Evolutionary conservation across 1,140 invertebrate species (phyloP).

Genomic region (Ceratosolen solmsi): DNA sequence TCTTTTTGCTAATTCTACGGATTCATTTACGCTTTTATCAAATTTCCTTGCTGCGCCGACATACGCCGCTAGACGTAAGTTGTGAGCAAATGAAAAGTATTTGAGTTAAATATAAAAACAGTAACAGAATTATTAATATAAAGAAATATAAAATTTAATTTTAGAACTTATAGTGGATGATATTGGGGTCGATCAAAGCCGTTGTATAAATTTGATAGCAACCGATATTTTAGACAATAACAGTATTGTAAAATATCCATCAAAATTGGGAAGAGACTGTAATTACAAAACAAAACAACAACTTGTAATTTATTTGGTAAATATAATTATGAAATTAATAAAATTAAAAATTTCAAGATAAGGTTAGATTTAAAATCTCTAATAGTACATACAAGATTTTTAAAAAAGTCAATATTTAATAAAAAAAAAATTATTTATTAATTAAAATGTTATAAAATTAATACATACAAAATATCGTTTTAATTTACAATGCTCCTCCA

Average conservation of each 20-base stretch:
- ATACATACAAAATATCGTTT: too few species aligned
- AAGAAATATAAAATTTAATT: constrained; percentile 49
- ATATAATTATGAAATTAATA: constrained; percentile 42
- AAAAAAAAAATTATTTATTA: too few species aligned
- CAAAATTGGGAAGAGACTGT: constrained; percentile 77
- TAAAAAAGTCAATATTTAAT: too few species aligned
- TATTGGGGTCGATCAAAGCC: constrained; percentile 70
- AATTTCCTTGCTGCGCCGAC: constrained; percentile 75
- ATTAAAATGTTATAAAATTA: too few species aligned
- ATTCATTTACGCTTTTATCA: constrained; percentile 74
- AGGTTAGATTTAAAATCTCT: too few species aligned
- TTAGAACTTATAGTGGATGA: constrained; percentile 61
- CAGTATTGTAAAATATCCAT: constrained; percentile 75
- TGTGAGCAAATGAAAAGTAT: constrained; percentile 54
- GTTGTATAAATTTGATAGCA: constrained; percentile 75
- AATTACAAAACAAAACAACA: constrained; percentile 72
- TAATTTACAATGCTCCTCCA: too few species aligned
- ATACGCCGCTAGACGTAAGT: constrained; percentile 66
- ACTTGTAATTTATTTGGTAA: constrained; percentile 78
- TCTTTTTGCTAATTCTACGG: constrained; percentile 74
- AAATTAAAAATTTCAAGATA: too few species aligned
- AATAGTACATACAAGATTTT: too few species aligned
- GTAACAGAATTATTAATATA: neutral
- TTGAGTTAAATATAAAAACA: neutral
- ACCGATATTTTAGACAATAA: constrained; percentile 75